Conservation (phyloP, 2,888 invertebrate genomes). For the Leucophenga maculata region DNA sequence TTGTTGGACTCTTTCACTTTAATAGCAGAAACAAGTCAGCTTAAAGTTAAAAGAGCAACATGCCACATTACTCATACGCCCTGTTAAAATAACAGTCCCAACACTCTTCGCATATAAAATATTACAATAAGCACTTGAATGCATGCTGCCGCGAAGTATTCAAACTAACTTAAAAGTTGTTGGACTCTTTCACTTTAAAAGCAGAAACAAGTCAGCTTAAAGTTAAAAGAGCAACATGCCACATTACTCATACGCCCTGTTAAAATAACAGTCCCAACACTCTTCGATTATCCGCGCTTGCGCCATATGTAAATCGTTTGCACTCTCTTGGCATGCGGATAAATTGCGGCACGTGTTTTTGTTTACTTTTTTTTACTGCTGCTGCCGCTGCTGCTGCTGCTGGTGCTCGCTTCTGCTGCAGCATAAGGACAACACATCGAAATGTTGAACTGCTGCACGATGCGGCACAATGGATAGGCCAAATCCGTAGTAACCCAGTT, state of each 20-base stretch:
- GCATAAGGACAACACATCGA: background rate
- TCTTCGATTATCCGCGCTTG: slow-evolving; percentile 31
- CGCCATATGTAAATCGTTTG: slow-evolving; percentile 16
- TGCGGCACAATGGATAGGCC: background rate
- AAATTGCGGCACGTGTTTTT: slow-evolving; percentile 56
- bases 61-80: slow-evolving; percentile 31
- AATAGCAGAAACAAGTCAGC: background rate
- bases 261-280: slow-evolving; percentile 3
- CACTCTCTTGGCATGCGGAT: slow-evolving; percentile 47
- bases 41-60: background rate
- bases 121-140: no score
- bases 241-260: slow-evolving; percentile 35
- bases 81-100: slow-evolving; percentile 22
- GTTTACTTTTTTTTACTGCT: slow-evolving; percentile 59
- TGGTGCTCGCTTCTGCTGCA: no score
- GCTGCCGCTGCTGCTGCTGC: slow-evolving; percentile 40
- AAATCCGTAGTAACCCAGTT: slow-evolving; percentile 25
- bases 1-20: background rate
- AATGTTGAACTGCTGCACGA: background rate
- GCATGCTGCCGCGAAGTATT: no score
- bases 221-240: background rate
- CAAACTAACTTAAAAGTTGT: no score
- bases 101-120: no score
- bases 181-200: background rate
- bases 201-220: background rate